phyloP scores from a whole-genome alignment of 2,888 invertebrate species.

The Hoplodrina blanda region DNA sequence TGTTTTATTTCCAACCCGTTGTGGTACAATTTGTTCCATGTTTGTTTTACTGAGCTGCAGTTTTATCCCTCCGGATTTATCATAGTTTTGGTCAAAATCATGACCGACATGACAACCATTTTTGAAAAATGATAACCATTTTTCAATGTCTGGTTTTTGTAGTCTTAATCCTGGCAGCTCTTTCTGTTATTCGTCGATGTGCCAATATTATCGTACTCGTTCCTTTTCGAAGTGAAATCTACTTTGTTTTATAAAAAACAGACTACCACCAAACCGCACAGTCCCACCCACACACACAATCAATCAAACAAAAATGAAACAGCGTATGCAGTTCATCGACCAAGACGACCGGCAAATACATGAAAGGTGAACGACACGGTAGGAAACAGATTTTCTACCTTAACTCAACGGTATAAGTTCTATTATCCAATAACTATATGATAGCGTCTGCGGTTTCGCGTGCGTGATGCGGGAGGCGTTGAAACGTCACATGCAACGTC shows the following conservation, averaged over 20 bases:
- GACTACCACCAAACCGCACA: neutral
- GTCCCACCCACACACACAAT: conserved; percentile 1
- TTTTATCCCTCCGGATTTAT: too few relatives aligned
- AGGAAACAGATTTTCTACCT: conserved; percentile 15
- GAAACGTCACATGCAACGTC: conserved; percentile 84
- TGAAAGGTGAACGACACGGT: conserved; percentile 37
- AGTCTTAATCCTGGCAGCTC: neutral
- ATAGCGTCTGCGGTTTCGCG: conserved; percentile 82
- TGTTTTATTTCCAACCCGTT: too few relatives aligned
- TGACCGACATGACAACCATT: too few relatives aligned
- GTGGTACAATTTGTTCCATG: too few relatives aligned
- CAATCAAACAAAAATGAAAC: conserved; percentile 20
- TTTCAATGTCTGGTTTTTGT: neutral
- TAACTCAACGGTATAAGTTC: neutral
- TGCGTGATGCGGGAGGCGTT: conserved; percentile 82
- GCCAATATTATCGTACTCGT: neutral
- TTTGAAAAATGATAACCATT: neutral
- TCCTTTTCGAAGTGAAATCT: neutral
- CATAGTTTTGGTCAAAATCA: too few relatives aligned
- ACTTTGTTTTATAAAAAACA: neutral
- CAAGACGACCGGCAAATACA: conserved; percentile 31
- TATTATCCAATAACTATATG: conserved; percentile 13
- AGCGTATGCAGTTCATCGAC: conserved; percentile 46
- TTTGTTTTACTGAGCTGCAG: too few relatives aligned
- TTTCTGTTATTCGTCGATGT: too few relatives aligned